A percentile compares a stretch with the other conserved stretches of the same genome.
Conservation (phyloP, 1,140 invertebrate species). For the Zaprionus africanus region DNA sequence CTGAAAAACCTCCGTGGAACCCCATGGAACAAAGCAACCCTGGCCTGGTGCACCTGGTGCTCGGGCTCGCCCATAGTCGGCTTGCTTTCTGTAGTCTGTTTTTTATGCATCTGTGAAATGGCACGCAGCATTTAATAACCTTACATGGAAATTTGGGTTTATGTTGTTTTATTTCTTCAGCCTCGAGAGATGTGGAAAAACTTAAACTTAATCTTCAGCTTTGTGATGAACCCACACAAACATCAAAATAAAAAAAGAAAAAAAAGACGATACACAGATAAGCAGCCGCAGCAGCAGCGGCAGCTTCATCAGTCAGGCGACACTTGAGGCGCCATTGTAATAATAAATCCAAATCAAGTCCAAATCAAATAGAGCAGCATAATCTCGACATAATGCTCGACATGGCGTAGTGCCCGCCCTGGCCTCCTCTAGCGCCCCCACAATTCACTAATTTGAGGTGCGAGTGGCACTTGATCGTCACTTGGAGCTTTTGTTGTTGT, state of each 20-base stretch:
- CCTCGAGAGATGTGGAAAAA: constrained; percentile 65
- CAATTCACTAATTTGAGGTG: constrained; percentile 46
- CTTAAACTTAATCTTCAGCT: constrained; percentile 66
- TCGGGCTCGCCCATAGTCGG: constrained; percentile 8
- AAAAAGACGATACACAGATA: constrained; percentile 51
- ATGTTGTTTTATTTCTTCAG: constrained; percentile 66
- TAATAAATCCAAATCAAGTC: constrained; percentile 75
- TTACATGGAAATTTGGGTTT: constrained; percentile 67
- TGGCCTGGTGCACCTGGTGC: constrained; percentile 69
- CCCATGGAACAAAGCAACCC: constrained; percentile 45
- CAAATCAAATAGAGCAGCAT: constrained; percentile 78
- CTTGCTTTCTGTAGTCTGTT: neutral
- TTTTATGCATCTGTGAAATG: constrained; percentile 77
- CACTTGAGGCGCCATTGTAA: constrained; percentile 80
- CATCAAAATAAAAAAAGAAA: constrained; percentile 37
- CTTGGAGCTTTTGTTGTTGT: constrained; percentile 37
- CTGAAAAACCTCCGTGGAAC: constrained; percentile 52
- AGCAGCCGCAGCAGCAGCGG: constrained; percentile 35
- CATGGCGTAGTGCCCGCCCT: neutral
- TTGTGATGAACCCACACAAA: constrained; percentile 63
- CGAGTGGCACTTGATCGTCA: constrained; percentile 69
- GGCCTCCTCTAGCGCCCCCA: neutral
- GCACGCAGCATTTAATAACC: constrained; percentile 73
- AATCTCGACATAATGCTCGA: constrained; percentile 52
- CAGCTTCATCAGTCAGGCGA: constrained; percentile 32